Percentiles rank a stretch among this genome's conserved stretches.
phyloP scores from a whole-genome alignment of 92 coral and sea anemone species.

The Zoanthus solanderi region DNA sequence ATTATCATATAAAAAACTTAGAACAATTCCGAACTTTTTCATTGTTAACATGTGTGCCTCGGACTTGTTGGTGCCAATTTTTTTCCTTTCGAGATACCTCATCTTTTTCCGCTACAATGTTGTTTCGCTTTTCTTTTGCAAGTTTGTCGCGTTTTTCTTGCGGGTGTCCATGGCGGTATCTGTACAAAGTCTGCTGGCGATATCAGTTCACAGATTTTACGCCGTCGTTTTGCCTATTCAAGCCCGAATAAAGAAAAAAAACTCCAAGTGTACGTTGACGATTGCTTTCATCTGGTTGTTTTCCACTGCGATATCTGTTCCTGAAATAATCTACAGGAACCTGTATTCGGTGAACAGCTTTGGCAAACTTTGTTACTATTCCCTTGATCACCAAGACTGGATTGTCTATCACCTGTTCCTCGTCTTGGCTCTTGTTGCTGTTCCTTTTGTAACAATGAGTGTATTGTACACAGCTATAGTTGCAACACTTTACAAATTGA shows the following conservation, averaged over 20 bases:
- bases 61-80: conserved; percentile 12
- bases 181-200: conserved; percentile 14
- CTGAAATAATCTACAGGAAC: conserved; percentile 25
- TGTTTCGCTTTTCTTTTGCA: conserved; percentile 33
- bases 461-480: conserved; percentile 32
- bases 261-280: neutral
- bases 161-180: conserved; percentile 39
- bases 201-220: conserved; percentile 39
- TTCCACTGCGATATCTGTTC: conserved; percentile 13
- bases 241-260: conserved; percentile 8
- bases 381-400: conserved; percentile 22
- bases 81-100: conserved; percentile 23
- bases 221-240: conserved; percentile 22
- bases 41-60: conserved; percentile 44
- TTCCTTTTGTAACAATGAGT: conserved; percentile 25
- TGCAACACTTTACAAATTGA: neutral
- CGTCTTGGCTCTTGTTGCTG: conserved; percentile 8
- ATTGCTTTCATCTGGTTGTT: conserved; percentile 30
- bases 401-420: conserved; percentile 17
- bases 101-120: conserved; percentile 3
- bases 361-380: conserved; percentile 7
- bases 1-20: conserved; percentile 9
- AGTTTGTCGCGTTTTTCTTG: conserved; percentile 26
- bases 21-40: conserved; percentile 9
- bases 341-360: neutral